Base-by-base conservation (phyloP, 2,113 vertebrate species). In the Fukomys damarensis region DNA sequence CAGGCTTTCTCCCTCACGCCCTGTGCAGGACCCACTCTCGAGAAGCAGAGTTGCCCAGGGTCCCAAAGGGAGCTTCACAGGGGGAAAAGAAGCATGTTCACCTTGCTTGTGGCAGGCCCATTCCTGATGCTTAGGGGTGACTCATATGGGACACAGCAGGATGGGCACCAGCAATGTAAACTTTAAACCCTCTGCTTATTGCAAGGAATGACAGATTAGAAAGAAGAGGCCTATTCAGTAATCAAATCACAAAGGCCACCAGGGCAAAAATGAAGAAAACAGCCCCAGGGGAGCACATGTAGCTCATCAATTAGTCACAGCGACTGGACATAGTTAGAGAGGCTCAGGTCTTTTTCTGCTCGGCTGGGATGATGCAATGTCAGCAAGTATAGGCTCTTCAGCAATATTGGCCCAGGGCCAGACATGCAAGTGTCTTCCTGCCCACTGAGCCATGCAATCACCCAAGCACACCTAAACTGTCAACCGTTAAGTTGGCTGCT, bases 201-300 rank as follows among this genome's bases (percentile, higher is more conserved):
- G 65, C 93, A 96, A 97, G 65, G 38, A 70, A 87, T 2, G 19
- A 58, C 74, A 79, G 89, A 93, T 43, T 83, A 54, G 76, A 90
- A 95, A 93, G 90, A 96, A 95, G 28, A 10, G 49, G 85, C 80
- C 83, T 83, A 49, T 52, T 95, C 63, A 70, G 94, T 96, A 97
- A 95, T 97, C 89, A 94, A 84, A 96, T 94, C 86, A 95, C 86
- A 89, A 94, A 98, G 95, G 92, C 87, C 87, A 70, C 46, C 35
- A 70, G 77, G 61, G 72, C 2, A 22, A 95, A 68, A 79, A 95
- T 58, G 82, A 96, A 95, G 92, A 96, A 96, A 92, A 95, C 7
- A 56, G 95, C 77, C 72, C 58, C 20, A 0, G 96, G 83, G 66
- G 72, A 92, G 54, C 20, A 59, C 54, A 86, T 6, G 70, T 32